Base-by-base conservation (phyloP, 2,797 vertebrate genomes). In the Dendrocincla tyrannina region DNA sequence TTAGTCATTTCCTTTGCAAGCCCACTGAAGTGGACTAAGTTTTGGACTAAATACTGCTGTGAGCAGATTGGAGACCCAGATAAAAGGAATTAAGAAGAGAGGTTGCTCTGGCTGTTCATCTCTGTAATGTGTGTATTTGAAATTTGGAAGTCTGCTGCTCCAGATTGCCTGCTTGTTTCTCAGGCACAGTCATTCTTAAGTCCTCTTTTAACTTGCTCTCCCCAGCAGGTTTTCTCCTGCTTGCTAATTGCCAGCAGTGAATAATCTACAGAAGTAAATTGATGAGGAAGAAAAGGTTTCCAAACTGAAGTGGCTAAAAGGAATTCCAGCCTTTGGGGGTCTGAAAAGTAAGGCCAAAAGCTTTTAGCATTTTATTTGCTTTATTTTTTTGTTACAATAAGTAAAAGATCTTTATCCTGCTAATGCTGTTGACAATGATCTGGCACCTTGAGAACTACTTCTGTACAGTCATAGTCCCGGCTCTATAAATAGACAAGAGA, bases 201-300 rank as follows among this genome's bases (percentile, higher is more conserved):
- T 76, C 77, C 49, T 42, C 49, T 94, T 95, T 94, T 95, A 88
- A 91, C 91, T 93, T 72, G 39, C 47, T 81, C 75, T 85, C 86
- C 94, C 94, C 95, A 96, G 93, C 91, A 91, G 92, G 93, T 85
- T 91, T 80, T 84, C 92, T 93, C 72, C 79, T 84, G 41, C 28
- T 90, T 76, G 55, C 63, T 96, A 96, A 96, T 96, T 93, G 88
- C 79, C 73, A 93, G 37, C 69, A 92, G 89, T 56, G 92, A 94
- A 81, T 81, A 89, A 63, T 76, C 76, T 91, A 42, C 79, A 60
- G 89, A 93, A 66, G 79, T 67, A 97, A 96, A 96, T 37, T 84
- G 73, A 78, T 69, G 85, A 89, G 73, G 62, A 94, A 90, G 69
- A 89, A 92, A 94, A 96, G 68, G 30, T 81, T 95, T 92, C 59